phyloP scores from a whole-genome alignment of 2,113 vertebrate genomes.

The Ellobius talpinus region DNA sequence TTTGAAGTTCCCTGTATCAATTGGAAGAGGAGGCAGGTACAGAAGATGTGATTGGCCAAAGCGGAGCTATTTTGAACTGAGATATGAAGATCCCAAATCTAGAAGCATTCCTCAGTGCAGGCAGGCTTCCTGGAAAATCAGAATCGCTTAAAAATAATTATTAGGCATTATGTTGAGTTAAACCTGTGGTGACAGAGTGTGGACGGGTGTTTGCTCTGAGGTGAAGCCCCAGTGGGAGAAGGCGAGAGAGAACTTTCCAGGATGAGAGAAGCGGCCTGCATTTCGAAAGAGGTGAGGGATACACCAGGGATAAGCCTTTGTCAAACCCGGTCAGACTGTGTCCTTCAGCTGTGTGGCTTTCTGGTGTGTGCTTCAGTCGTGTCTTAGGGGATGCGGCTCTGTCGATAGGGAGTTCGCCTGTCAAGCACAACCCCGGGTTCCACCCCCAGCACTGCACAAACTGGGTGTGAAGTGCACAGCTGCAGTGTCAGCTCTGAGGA shows the following conservation, averaged over 20 bases:
- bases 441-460: not conserved
- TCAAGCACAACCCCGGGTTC: not conserved
- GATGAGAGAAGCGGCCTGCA: not conserved
- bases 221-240: too few relatives aligned
- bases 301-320: not conserved
- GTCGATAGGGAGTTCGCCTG: not conserved
- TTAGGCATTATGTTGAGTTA: slow-evolving; percentile 58
- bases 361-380: not conserved
- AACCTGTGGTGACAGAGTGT: not conserved
- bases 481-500: not conserved
- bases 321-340: not conserved
- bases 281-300: not conserved
- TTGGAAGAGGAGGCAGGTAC: not conserved
- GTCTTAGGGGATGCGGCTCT: not conserved
- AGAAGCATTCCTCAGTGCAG: not conserved
- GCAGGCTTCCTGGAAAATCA: not conserved
- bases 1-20: not conserved
- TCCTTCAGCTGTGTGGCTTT: not conserved
- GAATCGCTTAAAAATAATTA: slow-evolving; percentile 58
- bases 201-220: not conserved
- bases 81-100: slow-evolving; percentile 27
- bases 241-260: not conserved
- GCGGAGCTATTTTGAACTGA: slow-evolving; percentile 23
- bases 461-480: not conserved
- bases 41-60: not conserved